phyloP scores from a whole-genome alignment of 92 coral and sea anemone species.

The Desmophyllum pertusum region DNA sequence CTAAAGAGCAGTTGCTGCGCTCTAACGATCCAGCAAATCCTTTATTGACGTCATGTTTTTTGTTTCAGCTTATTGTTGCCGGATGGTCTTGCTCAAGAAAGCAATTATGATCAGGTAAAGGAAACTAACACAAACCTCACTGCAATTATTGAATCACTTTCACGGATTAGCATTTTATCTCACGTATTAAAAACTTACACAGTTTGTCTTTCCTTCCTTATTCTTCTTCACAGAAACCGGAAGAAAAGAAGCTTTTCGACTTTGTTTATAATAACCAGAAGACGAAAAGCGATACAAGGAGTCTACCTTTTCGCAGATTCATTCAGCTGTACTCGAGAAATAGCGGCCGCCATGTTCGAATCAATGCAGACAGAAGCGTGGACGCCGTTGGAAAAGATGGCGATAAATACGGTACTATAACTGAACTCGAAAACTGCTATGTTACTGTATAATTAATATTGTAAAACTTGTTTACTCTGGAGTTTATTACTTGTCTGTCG shows the following conservation, averaged over 20 bases:
- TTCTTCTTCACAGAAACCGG: slow-evolving; percentile 32
- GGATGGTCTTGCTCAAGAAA: slow-evolving; percentile 26
- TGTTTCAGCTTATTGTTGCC: slow-evolving; percentile 28
- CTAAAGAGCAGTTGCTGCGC: slow-evolving; percentile 18
- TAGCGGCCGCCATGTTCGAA: slow-evolving; percentile 84
- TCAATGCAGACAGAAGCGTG: slow-evolving; percentile 70
- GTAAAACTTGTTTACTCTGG: slow-evolving; percentile 24
- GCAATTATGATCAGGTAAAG: slow-evolving; percentile 37
- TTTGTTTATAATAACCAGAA: slow-evolving; percentile 45
- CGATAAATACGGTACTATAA: slow-evolving; percentile 89
- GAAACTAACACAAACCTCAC: neutral
- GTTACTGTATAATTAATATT: slow-evolving; percentile 7
- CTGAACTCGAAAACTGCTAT: neutral
- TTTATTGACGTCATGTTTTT: slow-evolving; percentile 22
- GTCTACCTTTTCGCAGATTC: slow-evolving; percentile 80
- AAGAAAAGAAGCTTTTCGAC: slow-evolving; percentile 55
- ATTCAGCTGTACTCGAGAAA: slow-evolving; percentile 96
- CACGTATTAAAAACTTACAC: neutral
- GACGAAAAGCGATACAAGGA: slow-evolving; percentile 39
- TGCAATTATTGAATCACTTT: neutral
- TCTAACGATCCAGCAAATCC: slow-evolving; percentile 13
- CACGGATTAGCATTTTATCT: slow-evolving; percentile 1
- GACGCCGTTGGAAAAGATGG: slow-evolving; percentile 90
- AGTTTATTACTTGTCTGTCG: slow-evolving; percentile 5
- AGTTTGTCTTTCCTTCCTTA: neutral